Conservation (phyloP, 2,797 vertebrate genomes). For the Pantherophis vulpinus region DNA sequence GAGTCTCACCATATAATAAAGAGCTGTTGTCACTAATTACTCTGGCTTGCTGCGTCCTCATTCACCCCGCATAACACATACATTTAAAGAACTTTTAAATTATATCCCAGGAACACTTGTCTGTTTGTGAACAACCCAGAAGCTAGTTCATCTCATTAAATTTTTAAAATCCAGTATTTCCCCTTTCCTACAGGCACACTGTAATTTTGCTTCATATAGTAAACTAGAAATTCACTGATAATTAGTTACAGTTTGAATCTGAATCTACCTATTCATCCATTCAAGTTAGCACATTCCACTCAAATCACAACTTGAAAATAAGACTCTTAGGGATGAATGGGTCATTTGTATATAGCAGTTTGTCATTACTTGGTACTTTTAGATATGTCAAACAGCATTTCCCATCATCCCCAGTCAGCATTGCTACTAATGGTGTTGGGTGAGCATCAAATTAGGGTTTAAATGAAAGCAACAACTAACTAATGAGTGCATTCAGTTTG, state of each 20-base stretch:
- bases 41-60: no score
- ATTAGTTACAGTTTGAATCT: not conserved
- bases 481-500: not conserved
- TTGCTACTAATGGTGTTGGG: not conserved
- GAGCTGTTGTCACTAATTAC: no score
- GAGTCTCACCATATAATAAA: no score
- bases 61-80: no score
- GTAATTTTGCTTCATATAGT: not conserved
- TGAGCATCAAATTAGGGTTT: not conserved
- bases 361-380: not conserved
- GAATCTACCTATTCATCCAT: not conserved
- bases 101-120: not conserved
- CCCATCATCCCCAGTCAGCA: not conserved
- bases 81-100: not conserved
- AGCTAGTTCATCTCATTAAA: not conserved
- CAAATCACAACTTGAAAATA: not conserved
- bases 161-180: not conserved
- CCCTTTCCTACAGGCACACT: not conserved
- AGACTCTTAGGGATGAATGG: not conserved
- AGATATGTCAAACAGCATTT: not conserved
- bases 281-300: not conserved
- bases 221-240: not conserved
- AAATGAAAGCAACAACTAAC: not conserved
- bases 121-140: not conserved
- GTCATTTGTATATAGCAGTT: not conserved